Base-by-base conservation (phyloP, 1,140 invertebrate genomes). In the Dysdera silvatica region DNA sequence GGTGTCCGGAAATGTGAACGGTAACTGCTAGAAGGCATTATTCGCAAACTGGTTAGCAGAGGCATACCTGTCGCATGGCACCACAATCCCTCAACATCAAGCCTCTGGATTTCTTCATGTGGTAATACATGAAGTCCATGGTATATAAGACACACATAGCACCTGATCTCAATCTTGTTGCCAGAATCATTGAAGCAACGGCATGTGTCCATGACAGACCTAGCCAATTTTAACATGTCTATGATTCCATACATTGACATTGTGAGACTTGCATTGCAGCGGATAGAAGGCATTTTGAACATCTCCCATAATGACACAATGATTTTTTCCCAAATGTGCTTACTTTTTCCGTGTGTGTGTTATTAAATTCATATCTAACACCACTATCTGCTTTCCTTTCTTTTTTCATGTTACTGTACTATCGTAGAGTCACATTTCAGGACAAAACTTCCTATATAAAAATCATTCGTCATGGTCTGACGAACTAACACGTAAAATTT, bases 51-150 rank as follows among this genome's bases (percentile, higher is more conserved):
- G 51, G 35, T 53, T 14, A 3, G 51, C 6, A 32, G 51, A 33
- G 49, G 56, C 16, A 20, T 48, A 5, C 37, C 23, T 3, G 49
- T 65, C 14, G 7, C 31, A 16, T 70, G 68, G 68, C 68, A 2
- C 60, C 69, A 18, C 31, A 41, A 28, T 65, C 54, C 10, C 66
- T 59, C 14, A 56, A 70, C 45, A 23, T 70, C 12, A 69, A 41
- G 14, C 65, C 65, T 20, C 59, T 58, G 18, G 67, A 70, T 67
- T 69, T 67, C 29, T 70, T 54, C 40, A 43, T 70, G 10, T 70
- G 61, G 68, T 49, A 61, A 20, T n/a, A n/a, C n/a, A n/a, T n/a
- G 48, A 52, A 35, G 5, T 68, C 18, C 68, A 70, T 32, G 68
- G 59, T 52, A 33, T 49, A 29, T n/a, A 28, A 49, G 26, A 49